Evolutionary conservation across 1,140 invertebrate species (phyloP).

Genomic region (Drosophila nasuta): DNA sequence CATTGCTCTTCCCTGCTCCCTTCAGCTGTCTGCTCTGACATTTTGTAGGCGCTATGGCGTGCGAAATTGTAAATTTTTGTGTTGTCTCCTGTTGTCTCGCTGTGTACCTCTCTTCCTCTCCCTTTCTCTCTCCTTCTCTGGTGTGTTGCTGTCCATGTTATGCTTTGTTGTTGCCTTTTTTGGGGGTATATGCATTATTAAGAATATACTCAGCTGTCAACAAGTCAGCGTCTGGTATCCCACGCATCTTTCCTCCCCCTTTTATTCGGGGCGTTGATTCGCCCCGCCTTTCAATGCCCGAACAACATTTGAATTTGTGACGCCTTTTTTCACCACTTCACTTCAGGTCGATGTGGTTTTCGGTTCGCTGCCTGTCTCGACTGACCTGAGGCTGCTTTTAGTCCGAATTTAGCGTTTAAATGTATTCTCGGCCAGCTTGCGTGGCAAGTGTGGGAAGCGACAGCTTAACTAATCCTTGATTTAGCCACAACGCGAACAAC

Average conservation of each 20-base stretch:
- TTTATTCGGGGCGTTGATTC: neutral
- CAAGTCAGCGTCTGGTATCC: conserved; percentile 68
- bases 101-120: neutral
- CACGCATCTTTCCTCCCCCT: conserved; percentile 47
- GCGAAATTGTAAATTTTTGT: conserved; percentile 80
- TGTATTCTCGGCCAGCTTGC: neutral
- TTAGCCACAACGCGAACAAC: conserved; percentile 21
- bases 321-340: conserved; percentile 8
- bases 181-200: conserved; percentile 72
- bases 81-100: conserved; percentile 20
- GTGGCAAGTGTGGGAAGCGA: neutral
- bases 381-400: conserved; percentile 1
- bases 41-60: conserved; percentile 81
- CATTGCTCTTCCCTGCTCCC: conserved; percentile 25
- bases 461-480: conserved; percentile 12
- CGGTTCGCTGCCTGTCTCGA: neutral
- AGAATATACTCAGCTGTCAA: conserved; percentile 80
- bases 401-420: neutral
- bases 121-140: neutral
- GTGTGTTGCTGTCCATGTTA: conserved; percentile 30
- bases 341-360: neutral
- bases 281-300: neutral
- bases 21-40: conserved; percentile 55
- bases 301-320: conserved; percentile 31
- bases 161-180: conserved; percentile 36